Conservation (phyloP, 2,888 invertebrate species). For the Aspidiotus destructor region DNA sequence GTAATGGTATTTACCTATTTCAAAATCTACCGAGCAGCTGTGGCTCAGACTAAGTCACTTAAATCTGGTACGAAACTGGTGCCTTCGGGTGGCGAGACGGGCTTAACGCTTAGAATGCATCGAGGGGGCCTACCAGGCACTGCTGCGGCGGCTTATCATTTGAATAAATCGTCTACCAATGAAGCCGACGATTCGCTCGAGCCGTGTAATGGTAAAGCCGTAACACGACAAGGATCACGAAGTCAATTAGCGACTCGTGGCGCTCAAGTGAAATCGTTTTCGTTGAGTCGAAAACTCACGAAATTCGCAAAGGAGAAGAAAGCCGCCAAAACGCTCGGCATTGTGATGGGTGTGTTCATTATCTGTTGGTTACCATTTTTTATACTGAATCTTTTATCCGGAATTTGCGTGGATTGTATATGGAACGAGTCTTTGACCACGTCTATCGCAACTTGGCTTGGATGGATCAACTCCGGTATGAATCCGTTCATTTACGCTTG, state of each 20-base stretch:
- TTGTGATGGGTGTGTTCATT: constrained; percentile 94
- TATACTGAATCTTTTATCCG: constrained; percentile 83
- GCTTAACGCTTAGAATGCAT: constrained; percentile 85
- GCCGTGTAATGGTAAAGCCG: constrained; percentile 7
- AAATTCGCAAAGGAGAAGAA: constrained; percentile 96
- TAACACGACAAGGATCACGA: constrained; percentile 42
- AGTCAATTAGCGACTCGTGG: constrained; percentile 44
- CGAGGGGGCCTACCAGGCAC: constrained; percentile 57
- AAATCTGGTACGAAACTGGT: constrained; percentile 87
- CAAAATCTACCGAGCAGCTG: constrained; percentile 87
- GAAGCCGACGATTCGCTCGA: constrained; percentile 25
- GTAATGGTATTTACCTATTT: constrained; percentile 99
- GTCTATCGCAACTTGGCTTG: constrained; percentile 84
- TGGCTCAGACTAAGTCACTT: constrained; percentile 79
- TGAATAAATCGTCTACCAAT: constrained; percentile 29
- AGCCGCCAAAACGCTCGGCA: constrained; percentile 92
- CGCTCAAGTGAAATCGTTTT: constrained; percentile 60
- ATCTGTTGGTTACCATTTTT: constrained; percentile 97
- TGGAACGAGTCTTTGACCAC: constrained; percentile 71
- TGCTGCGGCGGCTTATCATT: neutral
- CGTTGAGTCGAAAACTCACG: constrained; percentile 80
- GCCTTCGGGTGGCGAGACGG: constrained; percentile 77
- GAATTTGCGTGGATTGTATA: constrained; percentile 73
- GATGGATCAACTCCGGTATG: constrained; percentile 93
- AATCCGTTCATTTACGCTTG: constrained; percentile 98